Evolutionary conservation across 2,888 invertebrate species (phyloP).

Genomic region (Phasia obesa): DNA sequence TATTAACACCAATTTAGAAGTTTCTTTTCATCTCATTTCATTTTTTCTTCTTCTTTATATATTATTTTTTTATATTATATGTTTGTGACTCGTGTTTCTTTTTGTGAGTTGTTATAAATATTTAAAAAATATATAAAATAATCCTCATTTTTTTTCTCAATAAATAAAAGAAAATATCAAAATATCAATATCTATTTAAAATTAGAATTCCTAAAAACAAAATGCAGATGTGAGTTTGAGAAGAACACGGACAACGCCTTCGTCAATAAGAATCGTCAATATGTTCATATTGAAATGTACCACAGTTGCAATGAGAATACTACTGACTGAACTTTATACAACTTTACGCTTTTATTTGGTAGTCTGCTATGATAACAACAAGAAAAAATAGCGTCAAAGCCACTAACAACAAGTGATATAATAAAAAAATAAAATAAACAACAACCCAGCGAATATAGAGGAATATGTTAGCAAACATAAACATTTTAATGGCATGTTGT

Average conservation of each 20-base stretch:
- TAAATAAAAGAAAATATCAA: slow-evolving; percentile 27
- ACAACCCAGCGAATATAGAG: slow-evolving; percentile 22
- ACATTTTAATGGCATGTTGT: slow-evolving; percentile 66
- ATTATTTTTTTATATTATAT: slow-evolving; percentile 27
- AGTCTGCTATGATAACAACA: slow-evolving; percentile 26
- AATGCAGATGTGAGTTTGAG: slow-evolving; percentile 18
- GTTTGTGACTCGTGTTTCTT: slow-evolving; percentile 6
- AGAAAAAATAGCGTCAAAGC: slow-evolving; percentile 31
- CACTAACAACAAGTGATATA: slow-evolving; percentile 36
- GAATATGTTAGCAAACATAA: slow-evolving; percentile 42
- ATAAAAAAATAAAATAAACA: slow-evolving; percentile 17
- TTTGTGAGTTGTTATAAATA: slow-evolving; percentile 61
- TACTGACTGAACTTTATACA: slow-evolving; percentile 23
- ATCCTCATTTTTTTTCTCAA: slow-evolving; percentile 40
- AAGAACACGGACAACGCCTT: slow-evolving; percentile 5
- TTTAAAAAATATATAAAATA: slow-evolving; percentile 56
- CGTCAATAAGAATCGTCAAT: slow-evolving; percentile 25
- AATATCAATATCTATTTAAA: slow-evolving; percentile 36
- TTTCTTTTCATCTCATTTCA: slow-evolving; percentile 16
- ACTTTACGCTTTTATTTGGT: slow-evolving; percentile 42
- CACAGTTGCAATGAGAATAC: slow-evolving; percentile 61
- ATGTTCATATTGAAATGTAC: slow-evolving; percentile 63
- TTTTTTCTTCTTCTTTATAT: background rate
- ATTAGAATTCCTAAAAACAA: slow-evolving; percentile 25
- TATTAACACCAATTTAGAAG: slow-evolving; percentile 7